A percentile compares a stretch with the other conserved stretches of the same genome.
phyloP scores from a whole-genome alignment of 1,140 invertebrate genomes.

The Euglossa dilemma region DNA sequence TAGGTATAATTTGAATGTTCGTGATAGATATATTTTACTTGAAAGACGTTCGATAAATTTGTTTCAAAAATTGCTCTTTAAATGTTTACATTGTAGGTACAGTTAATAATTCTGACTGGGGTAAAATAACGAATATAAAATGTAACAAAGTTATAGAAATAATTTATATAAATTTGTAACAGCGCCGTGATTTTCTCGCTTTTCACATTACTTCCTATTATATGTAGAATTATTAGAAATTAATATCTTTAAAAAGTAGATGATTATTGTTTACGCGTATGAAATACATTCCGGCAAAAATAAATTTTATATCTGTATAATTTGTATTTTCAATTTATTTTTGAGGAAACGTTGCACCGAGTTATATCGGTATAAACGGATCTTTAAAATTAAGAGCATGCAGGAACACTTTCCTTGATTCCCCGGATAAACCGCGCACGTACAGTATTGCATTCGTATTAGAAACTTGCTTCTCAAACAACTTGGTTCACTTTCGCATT shows the following conservation, averaged over 20 bases:
- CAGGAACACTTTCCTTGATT: slow-evolving; percentile 42
- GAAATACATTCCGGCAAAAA: background rate
- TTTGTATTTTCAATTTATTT: background rate
- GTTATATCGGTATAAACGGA: no score
- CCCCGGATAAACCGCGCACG: slow-evolving; percentile 35
- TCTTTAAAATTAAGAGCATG: slow-evolving; percentile 22
- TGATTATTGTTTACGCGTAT: no score
- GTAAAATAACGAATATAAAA: background rate
- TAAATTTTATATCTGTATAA: background rate
- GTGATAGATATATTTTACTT: background rate
- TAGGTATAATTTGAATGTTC: no score
- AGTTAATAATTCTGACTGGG: background rate
- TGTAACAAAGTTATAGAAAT: background rate
- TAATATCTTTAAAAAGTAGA: background rate
- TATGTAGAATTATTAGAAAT: background rate
- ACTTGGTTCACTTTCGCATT: slow-evolving; percentile 69
- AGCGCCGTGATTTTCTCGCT: background rate
- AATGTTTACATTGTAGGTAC: background rate
- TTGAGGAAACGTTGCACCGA: no score
- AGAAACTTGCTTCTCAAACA: slow-evolving; percentile 70
- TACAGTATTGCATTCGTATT: slow-evolving; percentile 64
- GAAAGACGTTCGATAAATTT: background rate
- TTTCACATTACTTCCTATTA: background rate
- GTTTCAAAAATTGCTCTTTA: no score
- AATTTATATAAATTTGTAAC: background rate